Evolutionary conservation across 2,113 vertebrate genomes (phyloP).

Genomic region (Castor canadensis): DNA sequence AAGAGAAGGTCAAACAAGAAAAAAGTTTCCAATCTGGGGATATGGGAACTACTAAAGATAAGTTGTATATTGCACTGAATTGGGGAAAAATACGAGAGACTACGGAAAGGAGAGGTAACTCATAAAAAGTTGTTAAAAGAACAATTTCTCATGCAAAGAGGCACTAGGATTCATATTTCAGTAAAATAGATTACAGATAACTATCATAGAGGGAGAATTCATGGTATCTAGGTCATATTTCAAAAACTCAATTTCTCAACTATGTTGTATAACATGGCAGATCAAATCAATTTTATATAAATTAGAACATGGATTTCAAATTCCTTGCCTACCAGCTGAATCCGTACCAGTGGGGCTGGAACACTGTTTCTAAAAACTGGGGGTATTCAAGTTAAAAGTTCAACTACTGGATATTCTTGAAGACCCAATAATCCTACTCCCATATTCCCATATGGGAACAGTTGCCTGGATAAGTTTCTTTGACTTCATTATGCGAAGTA

Average conservation of each 20-base stretch:
- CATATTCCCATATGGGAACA: not conserved
- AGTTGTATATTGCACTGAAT: not conserved
- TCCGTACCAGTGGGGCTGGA: not conserved
- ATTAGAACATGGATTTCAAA: not conserved
- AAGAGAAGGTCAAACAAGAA: not conserved
- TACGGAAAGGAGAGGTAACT: not conserved
- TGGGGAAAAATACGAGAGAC: not conserved
- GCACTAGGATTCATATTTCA: not conserved
- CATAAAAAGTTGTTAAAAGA: not conserved
- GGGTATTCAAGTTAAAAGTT: not conserved
- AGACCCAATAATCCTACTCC: not conserved
- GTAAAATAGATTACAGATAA: not conserved
- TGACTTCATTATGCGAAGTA: not conserved
- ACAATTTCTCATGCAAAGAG: not conserved
- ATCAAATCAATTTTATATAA: conserved; percentile 23
- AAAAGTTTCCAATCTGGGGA: not conserved
- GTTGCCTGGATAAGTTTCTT: not conserved
- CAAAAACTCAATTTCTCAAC: not conserved
- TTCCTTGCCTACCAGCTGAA: not conserved
- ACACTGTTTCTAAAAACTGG: not conserved
- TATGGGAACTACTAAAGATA: not conserved
- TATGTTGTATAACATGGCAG: not conserved
- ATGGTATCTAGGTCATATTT: not conserved
- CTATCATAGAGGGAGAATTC: not conserved
- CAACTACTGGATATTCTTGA: not conserved